Conservation (phyloP, 2,888 invertebrate genomes). For the Orthosia incerta region DNA sequence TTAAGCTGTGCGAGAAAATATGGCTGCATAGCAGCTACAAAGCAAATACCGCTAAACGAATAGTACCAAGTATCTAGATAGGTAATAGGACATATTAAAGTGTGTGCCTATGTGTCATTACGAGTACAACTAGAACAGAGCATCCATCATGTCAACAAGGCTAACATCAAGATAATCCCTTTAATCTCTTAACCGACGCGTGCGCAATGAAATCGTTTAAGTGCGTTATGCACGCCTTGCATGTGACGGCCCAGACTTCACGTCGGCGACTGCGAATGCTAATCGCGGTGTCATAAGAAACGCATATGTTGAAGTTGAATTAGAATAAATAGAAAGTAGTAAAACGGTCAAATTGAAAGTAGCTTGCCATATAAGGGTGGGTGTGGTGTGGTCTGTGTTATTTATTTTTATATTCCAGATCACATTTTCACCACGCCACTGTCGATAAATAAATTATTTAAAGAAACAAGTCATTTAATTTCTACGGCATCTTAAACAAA, state of each 20-base stretch:
- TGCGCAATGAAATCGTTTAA: slow-evolving; percentile 79
- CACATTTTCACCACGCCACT: slow-evolving; percentile 17
- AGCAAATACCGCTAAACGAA: background rate
- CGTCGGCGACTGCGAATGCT: slow-evolving; percentile 73
- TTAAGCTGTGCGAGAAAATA: slow-evolving; percentile 8
- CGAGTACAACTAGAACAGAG: slow-evolving; percentile 33
- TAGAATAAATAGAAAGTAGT: slow-evolving; percentile 70
- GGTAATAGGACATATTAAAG: background rate
- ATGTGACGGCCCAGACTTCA: slow-evolving; percentile 71
- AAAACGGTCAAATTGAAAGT: slow-evolving; percentile 61
- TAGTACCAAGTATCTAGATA: background rate
- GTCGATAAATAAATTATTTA: background rate
- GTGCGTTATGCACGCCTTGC: slow-evolving; percentile 72
- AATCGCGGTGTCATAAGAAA: slow-evolving; percentile 71
- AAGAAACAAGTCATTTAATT: background rate
- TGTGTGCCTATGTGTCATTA: background rate
- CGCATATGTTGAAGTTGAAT: slow-evolving; percentile 62
- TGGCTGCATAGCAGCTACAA: background rate
- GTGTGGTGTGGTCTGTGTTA: slow-evolving; percentile 7
- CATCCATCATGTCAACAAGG: slow-evolving; percentile 49
- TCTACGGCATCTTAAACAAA: slow-evolving; percentile 1
- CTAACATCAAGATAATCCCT: slow-evolving; percentile 70
- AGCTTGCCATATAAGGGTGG: slow-evolving; percentile 60
- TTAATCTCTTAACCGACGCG: slow-evolving; percentile 71
- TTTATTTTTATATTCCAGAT: slow-evolving; percentile 23